Evolutionary conservation across 1,140 invertebrate species (phyloP).

Genomic region (Eciton burchellii): DNA sequence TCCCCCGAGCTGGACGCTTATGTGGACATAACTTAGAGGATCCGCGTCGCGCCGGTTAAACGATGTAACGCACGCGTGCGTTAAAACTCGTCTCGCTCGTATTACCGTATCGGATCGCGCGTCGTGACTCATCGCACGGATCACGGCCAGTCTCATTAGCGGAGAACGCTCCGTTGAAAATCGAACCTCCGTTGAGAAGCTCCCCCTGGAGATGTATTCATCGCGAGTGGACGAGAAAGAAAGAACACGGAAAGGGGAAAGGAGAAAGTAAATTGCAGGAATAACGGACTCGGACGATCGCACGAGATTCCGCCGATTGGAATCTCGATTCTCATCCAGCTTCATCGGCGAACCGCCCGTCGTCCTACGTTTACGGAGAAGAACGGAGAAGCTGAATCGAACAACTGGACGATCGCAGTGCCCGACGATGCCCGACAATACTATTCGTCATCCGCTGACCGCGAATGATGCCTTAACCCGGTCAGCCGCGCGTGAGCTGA

Average conservation of each 20-base stretch:
- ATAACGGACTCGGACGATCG: neutral
- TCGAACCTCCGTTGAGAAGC: too few species aligned
- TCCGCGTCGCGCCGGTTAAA: constrained; percentile 20
- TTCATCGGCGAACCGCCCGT: too few species aligned
- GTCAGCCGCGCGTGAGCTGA: constrained; percentile 26
- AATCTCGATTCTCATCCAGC: too few species aligned
- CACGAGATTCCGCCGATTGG: neutral
- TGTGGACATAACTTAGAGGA: constrained; percentile 17
- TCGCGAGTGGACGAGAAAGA: too few species aligned
- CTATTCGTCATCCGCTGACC: neutral
- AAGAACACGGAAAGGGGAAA: too few species aligned
- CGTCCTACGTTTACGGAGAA: too few species aligned
- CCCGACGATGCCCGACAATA: neutral
- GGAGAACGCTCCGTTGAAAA: neutral
- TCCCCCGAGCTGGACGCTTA: neutral
- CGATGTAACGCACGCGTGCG: neutral
- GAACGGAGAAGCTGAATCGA: neutral
- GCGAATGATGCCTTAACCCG: constrained; percentile 28
- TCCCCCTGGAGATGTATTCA: too few species aligned
- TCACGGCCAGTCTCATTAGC: neutral
- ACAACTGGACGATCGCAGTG: neutral
- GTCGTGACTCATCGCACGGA: neutral
- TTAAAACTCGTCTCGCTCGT: constrained; percentile 22
- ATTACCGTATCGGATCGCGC: neutral
- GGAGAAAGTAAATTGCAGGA: neutral